Conservation (phyloP, 1,140 invertebrate species). For the Thrips palmi region DNA sequence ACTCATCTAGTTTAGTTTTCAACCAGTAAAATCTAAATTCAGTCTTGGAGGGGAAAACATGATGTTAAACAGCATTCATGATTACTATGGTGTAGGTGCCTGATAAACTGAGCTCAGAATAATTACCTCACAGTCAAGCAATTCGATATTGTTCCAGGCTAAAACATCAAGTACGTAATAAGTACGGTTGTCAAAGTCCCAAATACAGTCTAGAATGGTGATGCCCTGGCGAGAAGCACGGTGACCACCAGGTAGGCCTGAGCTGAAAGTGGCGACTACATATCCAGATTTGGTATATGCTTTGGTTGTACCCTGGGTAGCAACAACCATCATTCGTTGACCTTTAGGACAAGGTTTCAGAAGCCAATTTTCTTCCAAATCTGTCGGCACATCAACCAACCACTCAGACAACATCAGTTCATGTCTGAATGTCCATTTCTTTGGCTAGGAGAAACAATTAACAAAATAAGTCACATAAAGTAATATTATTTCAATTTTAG, state of each 20-base stretch:
- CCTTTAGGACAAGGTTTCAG: constrained; percentile 69
- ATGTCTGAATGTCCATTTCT: too few species aligned
- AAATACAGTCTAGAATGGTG: constrained; percentile 69
- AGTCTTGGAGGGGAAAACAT: constrained; percentile 31
- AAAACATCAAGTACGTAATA: constrained; percentile 69
- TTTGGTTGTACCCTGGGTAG: constrained; percentile 50
- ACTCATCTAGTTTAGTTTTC: constrained; percentile 41
- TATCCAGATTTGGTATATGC: constrained; percentile 50
- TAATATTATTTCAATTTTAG: too few species aligned
- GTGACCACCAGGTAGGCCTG: constrained; percentile 58
- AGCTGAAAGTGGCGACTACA: constrained; percentile 34
- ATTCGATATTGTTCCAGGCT: constrained; percentile 56
- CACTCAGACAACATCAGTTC: constrained; percentile 75
- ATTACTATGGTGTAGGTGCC: too few species aligned
- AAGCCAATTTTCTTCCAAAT: constrained; percentile 62
- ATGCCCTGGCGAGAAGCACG: constrained; percentile 19
- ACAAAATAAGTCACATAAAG: too few species aligned
- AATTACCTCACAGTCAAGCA: constrained; percentile 61
- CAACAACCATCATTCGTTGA: constrained; percentile 54
- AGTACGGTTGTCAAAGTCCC: constrained; percentile 34
- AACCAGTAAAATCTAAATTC: constrained; percentile 65
- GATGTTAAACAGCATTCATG: not conserved
- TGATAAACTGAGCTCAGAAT: not conserved
- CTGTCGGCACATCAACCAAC: constrained; percentile 65
- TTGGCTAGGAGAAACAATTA: too few species aligned